Evolutionary conservation across 2,888 invertebrate species (phyloP).

Genomic region (Philonicus albiceps): DNA sequence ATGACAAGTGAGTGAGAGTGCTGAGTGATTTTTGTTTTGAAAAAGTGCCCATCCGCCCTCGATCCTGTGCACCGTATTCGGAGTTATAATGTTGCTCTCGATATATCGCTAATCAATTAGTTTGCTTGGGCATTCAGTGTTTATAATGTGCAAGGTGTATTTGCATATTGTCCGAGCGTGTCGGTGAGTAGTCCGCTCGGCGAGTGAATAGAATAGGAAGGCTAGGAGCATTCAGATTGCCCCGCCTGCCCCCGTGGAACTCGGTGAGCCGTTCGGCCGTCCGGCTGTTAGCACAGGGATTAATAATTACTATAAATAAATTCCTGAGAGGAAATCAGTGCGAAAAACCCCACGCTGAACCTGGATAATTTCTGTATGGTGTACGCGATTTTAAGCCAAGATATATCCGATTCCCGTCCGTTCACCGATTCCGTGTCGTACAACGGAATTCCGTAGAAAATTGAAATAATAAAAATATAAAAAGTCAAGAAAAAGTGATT

Average conservation of each 20-base stretch:
- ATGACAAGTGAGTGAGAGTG: background rate
- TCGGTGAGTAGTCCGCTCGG: background rate
- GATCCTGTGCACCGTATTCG: background rate
- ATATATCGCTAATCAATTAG: background rate
- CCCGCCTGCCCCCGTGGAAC: background rate
- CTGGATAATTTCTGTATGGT: background rate
- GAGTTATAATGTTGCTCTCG: background rate
- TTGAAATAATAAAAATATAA: background rate
- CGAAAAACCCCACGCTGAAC: background rate
- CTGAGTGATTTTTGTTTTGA: background rate
- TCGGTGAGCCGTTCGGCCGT: background rate
- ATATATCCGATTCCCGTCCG: background rate
- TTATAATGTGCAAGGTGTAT: background rate
- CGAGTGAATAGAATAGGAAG: background rate
- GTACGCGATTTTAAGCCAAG: background rate
- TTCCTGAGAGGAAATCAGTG: background rate
- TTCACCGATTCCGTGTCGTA: background rate
- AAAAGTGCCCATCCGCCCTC: background rate
- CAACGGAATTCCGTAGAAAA: background rate
- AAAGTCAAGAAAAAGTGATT: background rate
- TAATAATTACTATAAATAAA: slow-evolving; percentile 38
- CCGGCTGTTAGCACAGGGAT: background rate
- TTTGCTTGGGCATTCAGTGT: background rate
- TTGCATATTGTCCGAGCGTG: background rate
- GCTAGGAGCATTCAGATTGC: background rate